Base-by-base conservation (phyloP, 2,888 invertebrate genomes). In the Geophilus truncorum region DNA sequence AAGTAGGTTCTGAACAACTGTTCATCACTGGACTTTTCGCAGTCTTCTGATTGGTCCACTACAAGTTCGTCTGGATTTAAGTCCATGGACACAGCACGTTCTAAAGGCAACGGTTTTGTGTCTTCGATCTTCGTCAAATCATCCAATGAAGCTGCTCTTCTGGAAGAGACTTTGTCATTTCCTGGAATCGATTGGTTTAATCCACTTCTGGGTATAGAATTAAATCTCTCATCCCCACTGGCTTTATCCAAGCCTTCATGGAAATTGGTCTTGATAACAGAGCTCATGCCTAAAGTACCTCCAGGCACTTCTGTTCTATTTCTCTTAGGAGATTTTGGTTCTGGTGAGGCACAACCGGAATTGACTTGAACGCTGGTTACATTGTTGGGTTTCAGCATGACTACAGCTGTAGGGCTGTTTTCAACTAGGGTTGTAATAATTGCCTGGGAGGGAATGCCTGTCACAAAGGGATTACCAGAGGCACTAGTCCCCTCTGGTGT, bases 61-160 rank as follows among this genome's bases (percentile, higher is more conserved):
- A 80, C 57, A 51, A 79, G 78, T 80, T 82, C 82, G 6, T 87
- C 88, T 0, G 89, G 86, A 79, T 90, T 92, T 86, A 93, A 92
- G 83, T 94, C 94, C 70, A 94, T 88, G 84, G 94, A 94, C 85
- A 94, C 93, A 0, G 94, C 93, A 82, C 94, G 89, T 87, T 94
- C 94, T 28, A 88, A 83, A 0, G 85, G 84, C 15, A 83, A 81
- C 21, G 84, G 84, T 25, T 85, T 84, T 2, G 84, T 83, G 89
- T 83, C 81, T 21, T 85, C 83, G 82, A 93, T 91, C 85, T 92
- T 91, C 0, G 93, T 93, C 78, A 94, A 87, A 86, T 94, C 94
- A 0, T 93, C 94, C 0, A 94, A 89, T 45, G 93, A 94, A 0
- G 93, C 92, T 1, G 94, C 93, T 87, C 92, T 93, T 21, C 93